Conservation (phyloP, 2,797 vertebrate genomes). For the Linurgus olivaceus region DNA sequence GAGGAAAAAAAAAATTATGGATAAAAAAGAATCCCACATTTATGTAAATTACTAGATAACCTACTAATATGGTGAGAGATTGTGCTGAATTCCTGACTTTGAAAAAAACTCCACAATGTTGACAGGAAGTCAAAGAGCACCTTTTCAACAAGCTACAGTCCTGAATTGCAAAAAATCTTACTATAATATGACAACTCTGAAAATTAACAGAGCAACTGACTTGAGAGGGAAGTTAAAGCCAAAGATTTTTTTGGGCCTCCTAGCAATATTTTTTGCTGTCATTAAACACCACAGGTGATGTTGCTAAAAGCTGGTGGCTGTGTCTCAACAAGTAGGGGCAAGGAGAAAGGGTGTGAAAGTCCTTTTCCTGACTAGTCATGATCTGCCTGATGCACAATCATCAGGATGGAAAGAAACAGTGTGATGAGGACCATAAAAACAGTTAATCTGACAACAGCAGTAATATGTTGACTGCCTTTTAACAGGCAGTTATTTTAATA, state of each 20-base stretch:
- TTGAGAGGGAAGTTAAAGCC: not conserved
- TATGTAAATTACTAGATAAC: not conserved
- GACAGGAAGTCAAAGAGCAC: not conserved
- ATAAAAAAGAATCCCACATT: not conserved
- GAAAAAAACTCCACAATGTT: not conserved
- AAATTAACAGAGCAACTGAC: not conserved
- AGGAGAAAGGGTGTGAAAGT: conserved; percentile 25
- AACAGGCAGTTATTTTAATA: not conserved
- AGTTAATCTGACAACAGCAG: not conserved
- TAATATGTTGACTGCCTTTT: not conserved
- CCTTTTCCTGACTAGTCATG: conserved; percentile 8
- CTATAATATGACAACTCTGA: not conserved
- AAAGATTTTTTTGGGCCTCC: conserved; percentile 38
- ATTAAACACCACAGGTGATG: conserved; percentile 15
- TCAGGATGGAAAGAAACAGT: not conserved
- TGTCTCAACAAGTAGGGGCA: conserved; percentile 34
- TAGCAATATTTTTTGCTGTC: conserved; percentile 50
- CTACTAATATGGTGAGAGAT: not conserved
- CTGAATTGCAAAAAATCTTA: not conserved
- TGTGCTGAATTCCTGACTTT: not conserved
- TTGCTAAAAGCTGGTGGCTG: conserved; percentile 2
- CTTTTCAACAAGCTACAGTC: not conserved
- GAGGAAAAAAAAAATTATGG: not conserved
- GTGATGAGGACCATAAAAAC: not conserved
- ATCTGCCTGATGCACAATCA: not conserved